Evolutionary conservation across 2,888 invertebrate species (phyloP), one percentile per base, ranked within the genome.

Genomic region (Dilophus febrilis): DNA sequence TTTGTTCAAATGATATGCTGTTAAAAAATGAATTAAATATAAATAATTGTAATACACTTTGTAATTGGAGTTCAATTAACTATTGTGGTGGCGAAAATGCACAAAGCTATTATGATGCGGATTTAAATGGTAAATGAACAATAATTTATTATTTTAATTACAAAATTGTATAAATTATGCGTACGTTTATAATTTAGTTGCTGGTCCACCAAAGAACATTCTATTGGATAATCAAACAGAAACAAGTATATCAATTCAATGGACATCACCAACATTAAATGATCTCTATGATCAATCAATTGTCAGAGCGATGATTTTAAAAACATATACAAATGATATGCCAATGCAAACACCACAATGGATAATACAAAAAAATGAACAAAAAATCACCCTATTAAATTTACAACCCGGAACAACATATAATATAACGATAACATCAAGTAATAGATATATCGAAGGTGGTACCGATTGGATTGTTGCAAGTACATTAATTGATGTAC

Each of bases 401-500:
- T 57, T 90, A 3, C 71, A 77, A 45, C 78, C 87, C 0, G 85
- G 82, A 1, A 77, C 82, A 0, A 64, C 65, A 41, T 90, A 88
- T 55, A 77, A 77, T 46, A 66, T 90, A 18, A 74, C 76, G 29
- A 68, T 90, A 2, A 66, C 67, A 19, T 82, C 85, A 1, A 63
- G 68, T 18, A 77, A 74, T 56, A 66, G 55, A 44, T 64, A 68
- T 47, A 74, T 67, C 12, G 62, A 59, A 43, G 81, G 84, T 13
- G 69, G 72, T 1, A 64, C 68, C 16, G 63, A 67, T 2, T 70
- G 65, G 18, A 55, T 66, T 5, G 60, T 64, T 18, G 70, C 71
- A 13, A 77, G 75, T 61, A 88, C 88, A 1, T 61, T 71, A 38
- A 77, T 90, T 36, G 82, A 78, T 28, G 59, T 64, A 41, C 75